Evolutionary conservation across 2,888 invertebrate species (phyloP).

Genomic region (Cryptocephalus primarius): DNA sequence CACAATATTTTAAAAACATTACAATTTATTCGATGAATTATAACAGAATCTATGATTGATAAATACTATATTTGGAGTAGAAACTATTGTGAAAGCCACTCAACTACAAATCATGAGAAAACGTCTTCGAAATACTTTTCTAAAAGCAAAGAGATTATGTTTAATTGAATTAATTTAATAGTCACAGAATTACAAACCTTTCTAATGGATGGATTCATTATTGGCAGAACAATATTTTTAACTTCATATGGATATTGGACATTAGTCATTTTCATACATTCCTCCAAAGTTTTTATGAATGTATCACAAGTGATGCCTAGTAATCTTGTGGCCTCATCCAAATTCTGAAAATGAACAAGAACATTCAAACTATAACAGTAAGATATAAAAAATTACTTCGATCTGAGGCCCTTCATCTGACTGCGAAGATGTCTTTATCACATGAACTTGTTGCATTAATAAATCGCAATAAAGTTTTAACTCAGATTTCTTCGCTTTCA

Average conservation of each 20-base stretch:
- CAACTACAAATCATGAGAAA: no score
- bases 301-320: conserved; percentile 73
- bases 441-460: conserved; percentile 75
- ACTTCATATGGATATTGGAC: conserved; percentile 21
- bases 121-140: neutral
- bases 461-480: conserved; percentile 70
- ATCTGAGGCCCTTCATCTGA: conserved; percentile 44
- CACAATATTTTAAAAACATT: no score
- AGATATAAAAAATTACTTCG: conserved; percentile 9
- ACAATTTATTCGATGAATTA: no score
- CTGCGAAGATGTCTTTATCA: conserved; percentile 49
- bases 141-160: no score
- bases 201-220: conserved; percentile 22
- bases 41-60: no score
- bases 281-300: conserved; percentile 70
- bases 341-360: conserved; percentile 47
- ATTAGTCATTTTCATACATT: conserved; percentile 58
- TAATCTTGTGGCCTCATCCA: conserved; percentile 62
- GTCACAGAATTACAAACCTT: conserved; percentile 17
- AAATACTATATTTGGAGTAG: no score
- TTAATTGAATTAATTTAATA: no score
- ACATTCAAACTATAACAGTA: neutral
- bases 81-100: no score
- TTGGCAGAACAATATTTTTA: conserved; percentile 22
- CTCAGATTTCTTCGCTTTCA: conserved; percentile 67